These are phyloP conservation scores for Sebastiscus tertius DNA, from an alignment of 2,797 vertebrate species.

Conservation along the genomic window DNA sequence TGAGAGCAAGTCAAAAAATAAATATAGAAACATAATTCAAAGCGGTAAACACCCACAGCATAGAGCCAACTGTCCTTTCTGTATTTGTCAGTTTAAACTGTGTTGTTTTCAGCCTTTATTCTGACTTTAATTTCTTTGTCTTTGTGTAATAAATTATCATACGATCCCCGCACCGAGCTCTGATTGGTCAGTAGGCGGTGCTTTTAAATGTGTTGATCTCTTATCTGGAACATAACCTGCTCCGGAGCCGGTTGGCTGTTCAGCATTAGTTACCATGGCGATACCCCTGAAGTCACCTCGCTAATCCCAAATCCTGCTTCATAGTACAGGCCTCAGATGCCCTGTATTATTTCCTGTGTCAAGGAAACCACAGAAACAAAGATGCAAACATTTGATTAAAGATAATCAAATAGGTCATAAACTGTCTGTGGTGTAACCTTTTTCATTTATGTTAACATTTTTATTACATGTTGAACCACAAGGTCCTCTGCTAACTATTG, in stretches of 20 bases:
- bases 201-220: not conserved
- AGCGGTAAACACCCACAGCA: too few species aligned
- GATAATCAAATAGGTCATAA: not conserved
- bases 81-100: too few species aligned
- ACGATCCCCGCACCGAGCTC: not conserved
- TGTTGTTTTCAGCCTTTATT: too few species aligned
- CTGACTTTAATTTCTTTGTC: not conserved
- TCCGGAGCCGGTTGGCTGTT: not conserved
- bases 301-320: not conserved
- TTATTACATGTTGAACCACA: not conserved
- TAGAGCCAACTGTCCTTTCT: too few species aligned
- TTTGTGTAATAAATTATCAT: not conserved
- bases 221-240: not conserved
- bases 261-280: not conserved
- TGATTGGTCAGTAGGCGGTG: not conserved
- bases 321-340: not conserved
- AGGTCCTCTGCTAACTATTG: not conserved
- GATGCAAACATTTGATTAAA: not conserved
- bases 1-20: not conserved
- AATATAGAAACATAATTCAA: too few species aligned
- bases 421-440: not conserved
- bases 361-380: not conserved
- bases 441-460: not conserved
- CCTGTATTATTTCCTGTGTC: not conserved
- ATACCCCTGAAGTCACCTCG: not conserved